Evolutionary conservation across 2,113 vertebrate genomes (phyloP), one percentile per base, ranked within the genome.

Genomic region (Sisor rabdophorus): DNA sequence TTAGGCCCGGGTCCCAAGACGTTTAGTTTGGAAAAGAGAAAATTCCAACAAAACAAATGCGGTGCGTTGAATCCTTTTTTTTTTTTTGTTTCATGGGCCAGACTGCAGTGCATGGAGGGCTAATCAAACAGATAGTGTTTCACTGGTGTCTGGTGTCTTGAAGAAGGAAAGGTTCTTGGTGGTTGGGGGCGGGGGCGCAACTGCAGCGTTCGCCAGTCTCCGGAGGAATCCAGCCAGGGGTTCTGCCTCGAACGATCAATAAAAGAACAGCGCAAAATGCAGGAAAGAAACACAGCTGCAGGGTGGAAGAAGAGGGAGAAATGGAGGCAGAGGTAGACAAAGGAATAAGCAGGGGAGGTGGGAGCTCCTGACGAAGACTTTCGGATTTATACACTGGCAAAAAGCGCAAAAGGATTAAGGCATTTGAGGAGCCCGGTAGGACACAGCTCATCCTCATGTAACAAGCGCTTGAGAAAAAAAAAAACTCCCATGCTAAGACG

Each of bases 161-260:
- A 58, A 44, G 9, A 30, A 52, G 81, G 61, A 71, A 44, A 59
- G 68, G 55, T 61, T 71, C n/a, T 36, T 15, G 22, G n/a, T n/a
- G 7, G 32, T 36, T 36, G 32, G 58, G 36, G 56, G 54, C 17
- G 77, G 85, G 78, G 81, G 82, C 74, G 82, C 68, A 87, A 87
- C 78, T 63, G 69, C 85, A 83, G 76, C 80, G 85, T 84, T 87
- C 85, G 54, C 75, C 80, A 85, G 84, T 82, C 88, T 87, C 88
- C 73, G 72, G 86, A 88, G 88, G 83, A 84, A 84, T 80, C 81
- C 84, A 16, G 80, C 78, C 86, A 88, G 85, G 86, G 87, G 71
- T 54, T 76, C 19, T 64, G 58, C 79, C 73, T 71, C 13, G 30
- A 53, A 64, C 74, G 52, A 76, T 80, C 79, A 76, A 80, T 80